phyloP scores from a whole-genome alignment of 2,113 vertebrate species.

The Pseudopipra pipra region DNA sequence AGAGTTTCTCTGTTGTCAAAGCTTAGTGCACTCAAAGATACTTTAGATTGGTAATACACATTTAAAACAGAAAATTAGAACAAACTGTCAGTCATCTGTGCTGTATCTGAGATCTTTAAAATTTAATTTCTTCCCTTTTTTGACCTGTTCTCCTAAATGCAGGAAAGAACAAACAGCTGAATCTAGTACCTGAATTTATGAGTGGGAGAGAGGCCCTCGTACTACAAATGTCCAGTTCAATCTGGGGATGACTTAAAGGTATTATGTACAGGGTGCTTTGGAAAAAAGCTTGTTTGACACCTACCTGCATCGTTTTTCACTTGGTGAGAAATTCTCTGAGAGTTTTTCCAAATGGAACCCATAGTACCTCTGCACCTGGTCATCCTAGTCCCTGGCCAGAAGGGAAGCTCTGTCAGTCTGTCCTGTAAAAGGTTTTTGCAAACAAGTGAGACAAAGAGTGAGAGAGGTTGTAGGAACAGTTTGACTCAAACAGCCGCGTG shows the following conservation, averaged over 20 bases:
- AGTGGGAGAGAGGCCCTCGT: not conserved
- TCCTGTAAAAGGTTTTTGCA: not conserved
- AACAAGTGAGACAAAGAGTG: not conserved
- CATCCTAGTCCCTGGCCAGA: not conserved
- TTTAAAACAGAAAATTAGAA: not conserved
- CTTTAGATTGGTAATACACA: accelerated
- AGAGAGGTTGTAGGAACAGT: not conserved
- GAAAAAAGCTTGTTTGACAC: not conserved
- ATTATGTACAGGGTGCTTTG: not conserved
- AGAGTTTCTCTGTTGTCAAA: not conserved
- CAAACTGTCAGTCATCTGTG: not conserved
- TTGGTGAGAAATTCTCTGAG: not conserved
- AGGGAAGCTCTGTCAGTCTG: not conserved
- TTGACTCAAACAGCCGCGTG: not conserved
- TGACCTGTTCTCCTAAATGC: not conserved
- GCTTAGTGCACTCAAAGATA: not conserved
- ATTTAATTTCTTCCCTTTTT: not conserved
- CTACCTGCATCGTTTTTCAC: accelerated
- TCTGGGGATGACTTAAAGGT: not conserved
- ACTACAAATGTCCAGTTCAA: not conserved
- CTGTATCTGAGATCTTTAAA: not conserved
- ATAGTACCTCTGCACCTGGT: not conserved
- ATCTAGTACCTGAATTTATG: not conserved
- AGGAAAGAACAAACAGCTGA: not conserved
- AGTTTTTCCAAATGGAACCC: not conserved